Evolutionary conservation across 2,113 vertebrate genomes (phyloP).

Genomic region (Daubentonia madagascariensis): DNA sequence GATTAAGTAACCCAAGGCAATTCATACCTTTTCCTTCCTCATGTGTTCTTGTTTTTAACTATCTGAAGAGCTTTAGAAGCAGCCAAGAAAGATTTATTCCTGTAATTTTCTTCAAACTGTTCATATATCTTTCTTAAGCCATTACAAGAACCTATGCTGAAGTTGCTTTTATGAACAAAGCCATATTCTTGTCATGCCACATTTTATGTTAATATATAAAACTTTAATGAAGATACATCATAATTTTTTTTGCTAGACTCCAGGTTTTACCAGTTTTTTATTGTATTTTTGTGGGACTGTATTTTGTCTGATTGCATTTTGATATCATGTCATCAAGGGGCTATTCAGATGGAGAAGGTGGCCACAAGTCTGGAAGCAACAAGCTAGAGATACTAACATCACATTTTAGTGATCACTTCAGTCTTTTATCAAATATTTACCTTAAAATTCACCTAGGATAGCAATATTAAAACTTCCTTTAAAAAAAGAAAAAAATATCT

Average conservation of each 20-base stretch:
- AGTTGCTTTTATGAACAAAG: constrained; percentile 70
- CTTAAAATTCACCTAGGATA: background rate
- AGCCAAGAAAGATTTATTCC: constrained; percentile 72
- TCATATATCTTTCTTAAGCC: constrained; percentile 71
- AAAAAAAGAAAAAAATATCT: background rate
- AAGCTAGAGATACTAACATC: background rate
- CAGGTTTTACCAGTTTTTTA: constrained; percentile 32
- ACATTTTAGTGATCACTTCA: background rate
- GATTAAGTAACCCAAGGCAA: constrained; percentile 25
- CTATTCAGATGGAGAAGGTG: background rate
- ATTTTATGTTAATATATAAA: constrained; percentile 73
- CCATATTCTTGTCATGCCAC: constrained; percentile 57
- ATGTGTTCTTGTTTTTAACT: constrained; percentile 53
- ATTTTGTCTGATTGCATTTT: constrained; percentile 48
- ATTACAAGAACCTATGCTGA: constrained; percentile 44
- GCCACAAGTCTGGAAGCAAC: background rate
- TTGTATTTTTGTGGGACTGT: constrained; percentile 15
- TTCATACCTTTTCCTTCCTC: background rate
- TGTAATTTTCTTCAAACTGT: constrained; percentile 70
- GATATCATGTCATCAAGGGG: background rate
- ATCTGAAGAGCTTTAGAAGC: constrained; percentile 5
- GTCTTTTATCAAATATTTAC: background rate
- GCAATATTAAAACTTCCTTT: background rate
- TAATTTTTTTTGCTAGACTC: constrained; percentile 8
- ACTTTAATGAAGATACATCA: constrained; percentile 68